These are phyloP conservation scores for Ctenochaetus hawaiiensis DNA, from an alignment of 2,797 vertebrate species.

Conservation along the genomic window DNA sequence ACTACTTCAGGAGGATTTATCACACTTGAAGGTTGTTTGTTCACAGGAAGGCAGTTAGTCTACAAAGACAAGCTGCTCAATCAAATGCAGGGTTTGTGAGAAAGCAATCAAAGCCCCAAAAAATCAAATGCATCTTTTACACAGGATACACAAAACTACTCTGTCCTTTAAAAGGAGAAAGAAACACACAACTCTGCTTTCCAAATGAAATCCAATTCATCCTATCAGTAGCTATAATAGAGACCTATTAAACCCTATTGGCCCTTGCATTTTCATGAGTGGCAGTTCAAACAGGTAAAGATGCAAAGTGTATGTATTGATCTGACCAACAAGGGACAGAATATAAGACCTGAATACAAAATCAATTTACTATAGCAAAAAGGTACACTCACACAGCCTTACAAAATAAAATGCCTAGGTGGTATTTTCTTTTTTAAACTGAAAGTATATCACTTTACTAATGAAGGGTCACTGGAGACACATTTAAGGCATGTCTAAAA, in stretches of 20 bases:
- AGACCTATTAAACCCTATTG: conserved; percentile 43
- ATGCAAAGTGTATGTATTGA: conserved; percentile 20
- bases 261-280: conserved; percentile 42
- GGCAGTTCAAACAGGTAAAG: conserved; percentile 29
- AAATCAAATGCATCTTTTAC: conserved; percentile 51
- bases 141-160: conserved; percentile 32
- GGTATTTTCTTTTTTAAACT: conserved; percentile 10
- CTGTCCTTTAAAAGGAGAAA: conserved; percentile 16
- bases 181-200: conserved; percentile 23
- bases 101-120: conserved; percentile 60
- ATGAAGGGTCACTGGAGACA: conserved; percentile 6
- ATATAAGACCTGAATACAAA: conserved; percentile 36
- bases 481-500: not conserved
- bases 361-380: conserved; percentile 15
- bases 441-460: conserved; percentile 13
- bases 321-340: conserved; percentile 19
- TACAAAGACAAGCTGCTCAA: conserved; percentile 37
- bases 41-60: conserved; percentile 36
- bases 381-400: conserved; percentile 18
- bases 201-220: conserved; percentile 60
- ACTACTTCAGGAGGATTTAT: conserved; percentile 22
- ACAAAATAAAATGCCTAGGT: conserved; percentile 26
- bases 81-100: conserved; percentile 33
- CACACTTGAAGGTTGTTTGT: conserved; percentile 51
- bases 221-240: conserved; percentile 57